Evolutionary conservation across 1,140 invertebrate genomes (phyloP).

Genomic region (Polypedilum vanderplanki): DNA sequence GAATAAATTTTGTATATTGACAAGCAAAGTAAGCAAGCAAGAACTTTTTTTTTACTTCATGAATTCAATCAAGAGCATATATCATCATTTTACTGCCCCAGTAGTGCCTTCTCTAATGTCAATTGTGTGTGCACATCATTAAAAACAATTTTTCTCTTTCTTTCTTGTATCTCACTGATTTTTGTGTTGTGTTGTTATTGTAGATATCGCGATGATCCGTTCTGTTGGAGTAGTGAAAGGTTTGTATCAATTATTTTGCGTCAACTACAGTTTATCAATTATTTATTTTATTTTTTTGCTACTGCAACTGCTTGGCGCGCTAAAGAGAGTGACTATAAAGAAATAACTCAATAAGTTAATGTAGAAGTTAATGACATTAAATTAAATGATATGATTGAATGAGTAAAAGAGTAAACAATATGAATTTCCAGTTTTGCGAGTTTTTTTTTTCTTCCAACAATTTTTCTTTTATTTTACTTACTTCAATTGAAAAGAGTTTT

Average conservation of each 20-base stretch:
- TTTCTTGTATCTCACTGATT: background rate
- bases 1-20: too few relatives aligned
- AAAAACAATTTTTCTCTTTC: background rate
- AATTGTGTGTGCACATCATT: background rate
- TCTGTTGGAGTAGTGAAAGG: conserved; percentile 24
- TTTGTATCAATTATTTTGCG: conserved; percentile 16
- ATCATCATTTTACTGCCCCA: too few relatives aligned
- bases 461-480: conserved; percentile 3
- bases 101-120: too few relatives aligned
- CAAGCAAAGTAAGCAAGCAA: too few relatives aligned
- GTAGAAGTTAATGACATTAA: conserved; percentile 19
- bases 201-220: conserved; percentile 25
- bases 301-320: too few relatives aligned
- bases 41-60: too few relatives aligned
- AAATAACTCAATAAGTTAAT: conserved; percentile 23
- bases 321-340: background rate
- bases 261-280: conserved; percentile 8
- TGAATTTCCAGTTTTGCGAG: conserved; percentile 24
- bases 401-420: conserved; percentile 13
- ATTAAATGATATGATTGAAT: background rate
- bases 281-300: too few relatives aligned
- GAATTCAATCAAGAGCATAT: too few relatives aligned
- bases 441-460: conserved; percentile 19
- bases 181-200: conserved; percentile 6
- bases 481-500: background rate